Evolutionary conservation across 2,888 invertebrate genomes (phyloP), one percentile per base, ranked within the genome.

Genomic region (Halictus ligatus): DNA sequence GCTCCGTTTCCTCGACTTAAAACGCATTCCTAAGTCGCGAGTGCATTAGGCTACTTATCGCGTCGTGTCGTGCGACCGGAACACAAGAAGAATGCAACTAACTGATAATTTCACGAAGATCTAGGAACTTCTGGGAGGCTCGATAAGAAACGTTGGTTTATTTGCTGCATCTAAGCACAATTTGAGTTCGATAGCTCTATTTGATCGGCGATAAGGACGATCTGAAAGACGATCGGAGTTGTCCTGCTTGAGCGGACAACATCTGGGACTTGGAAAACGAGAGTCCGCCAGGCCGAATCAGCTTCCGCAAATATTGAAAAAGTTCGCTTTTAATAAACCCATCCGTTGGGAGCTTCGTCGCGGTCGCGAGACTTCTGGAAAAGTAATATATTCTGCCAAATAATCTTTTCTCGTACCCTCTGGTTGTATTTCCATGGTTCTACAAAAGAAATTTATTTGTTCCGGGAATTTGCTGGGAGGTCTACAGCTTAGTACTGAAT

Each of bases 41-140:
- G 43, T 74, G 74, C 76, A 80, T 69, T 80, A 64, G 12, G 48
- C 40, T 25, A 48, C 75, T 85, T 76, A 85, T 86, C 78, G 43
- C 5, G 21, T 18, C 25, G 8, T 8, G 40, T 18, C 25, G 8
- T 7, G 40, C 4, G 13, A 18, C 6, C 21, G 12, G 21, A 58
- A 40, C 25, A 54, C 67, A 48, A n/a, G 18, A n/a, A 46, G 50
- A 84, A 80, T 78, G 58, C 69, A 43, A 35, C 46, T 48, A 8
- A n/a, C 67, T 69, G 86, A 86, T 86, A 71, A 81, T 64, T 85
- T 72, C 21, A 18, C 2, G 64, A 46, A 73, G n/a, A 67, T 60
- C 54, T 75, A 50, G 21, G n/a, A n/a, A 21, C 2, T 25, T 54
- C 43, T 5, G 40, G 18, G 6, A 60, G 35, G 6, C n/a, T 60